phyloP scores from a whole-genome alignment of 64 coral and sea anemone genomes.

The Pocillopora verrucosa region DNA sequence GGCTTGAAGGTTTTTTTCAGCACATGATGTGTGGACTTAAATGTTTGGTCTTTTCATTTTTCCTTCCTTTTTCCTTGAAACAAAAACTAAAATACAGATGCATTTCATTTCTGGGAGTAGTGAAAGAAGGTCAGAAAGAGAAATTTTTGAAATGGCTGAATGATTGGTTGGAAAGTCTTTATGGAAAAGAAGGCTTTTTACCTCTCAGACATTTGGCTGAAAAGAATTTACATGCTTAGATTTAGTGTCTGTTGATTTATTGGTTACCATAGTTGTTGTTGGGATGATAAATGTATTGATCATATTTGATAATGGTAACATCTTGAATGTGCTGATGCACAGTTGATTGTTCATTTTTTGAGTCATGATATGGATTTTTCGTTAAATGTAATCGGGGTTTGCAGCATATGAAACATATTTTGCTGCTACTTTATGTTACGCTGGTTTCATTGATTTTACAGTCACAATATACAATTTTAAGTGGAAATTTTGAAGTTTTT shows the following conservation, averaged over 20 bases:
- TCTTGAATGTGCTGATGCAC: not conserved
- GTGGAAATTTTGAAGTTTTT: too few relatives aligned
- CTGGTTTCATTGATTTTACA: too few relatives aligned
- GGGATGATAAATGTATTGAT: not conserved
- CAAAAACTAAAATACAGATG: not conserved
- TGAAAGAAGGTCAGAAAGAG: not conserved
- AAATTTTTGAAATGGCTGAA: too few relatives aligned
- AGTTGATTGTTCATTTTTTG: not conserved
- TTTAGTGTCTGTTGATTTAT: not conserved
- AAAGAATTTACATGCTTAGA: not conserved
- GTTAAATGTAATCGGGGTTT: too few relatives aligned
- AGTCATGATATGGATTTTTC: too few relatives aligned
- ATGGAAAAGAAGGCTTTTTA: not conserved
- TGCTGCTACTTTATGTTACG: too few relatives aligned
- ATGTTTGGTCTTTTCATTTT: too few relatives aligned
- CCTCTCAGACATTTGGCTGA: not conserved
- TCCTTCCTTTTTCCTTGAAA: not conserved
- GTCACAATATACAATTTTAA: too few relatives aligned
- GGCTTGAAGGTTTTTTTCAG: too few relatives aligned
- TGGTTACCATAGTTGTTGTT: slow-evolving; percentile 19
- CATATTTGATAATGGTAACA: not conserved
- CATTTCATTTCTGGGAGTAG: not conserved
- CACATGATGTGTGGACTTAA: too few relatives aligned
- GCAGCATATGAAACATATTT: too few relatives aligned
- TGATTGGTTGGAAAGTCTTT: too few relatives aligned